phyloP scores from a whole-genome alignment of 2,113 vertebrate genomes.

The Pseudorasbora parva region DNA sequence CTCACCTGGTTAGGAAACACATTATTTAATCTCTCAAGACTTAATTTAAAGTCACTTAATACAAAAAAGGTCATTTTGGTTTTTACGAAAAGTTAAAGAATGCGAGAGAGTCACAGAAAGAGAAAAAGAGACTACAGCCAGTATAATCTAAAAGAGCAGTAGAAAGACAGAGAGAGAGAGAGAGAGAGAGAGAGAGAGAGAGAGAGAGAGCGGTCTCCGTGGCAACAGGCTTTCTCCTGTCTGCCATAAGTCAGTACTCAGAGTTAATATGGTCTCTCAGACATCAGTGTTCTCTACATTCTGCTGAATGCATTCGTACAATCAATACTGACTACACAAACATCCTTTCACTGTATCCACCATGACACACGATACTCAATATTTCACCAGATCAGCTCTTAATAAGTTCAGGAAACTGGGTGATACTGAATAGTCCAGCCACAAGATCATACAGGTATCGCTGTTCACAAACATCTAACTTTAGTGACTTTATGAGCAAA shows the following conservation, averaged over 20 bases:
- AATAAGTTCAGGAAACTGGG: background rate
- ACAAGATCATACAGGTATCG: slow-evolving; percentile 21
- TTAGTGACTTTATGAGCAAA: background rate
- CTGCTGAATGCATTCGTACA: slow-evolving; percentile 25
- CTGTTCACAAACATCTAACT: background rate
- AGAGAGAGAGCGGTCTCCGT: slow-evolving; percentile 69
- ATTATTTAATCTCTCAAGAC: background rate
- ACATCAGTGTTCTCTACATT: slow-evolving; percentile 40
- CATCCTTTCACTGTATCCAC: slow-evolving; percentile 15
- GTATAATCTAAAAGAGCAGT: slow-evolving; percentile 16
- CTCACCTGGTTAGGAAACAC: no score
- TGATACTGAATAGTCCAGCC: background rate
- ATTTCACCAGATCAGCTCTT: background rate
- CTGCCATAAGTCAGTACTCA: slow-evolving; percentile 67
- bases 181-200: slow-evolving; percentile 28
- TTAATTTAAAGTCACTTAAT: background rate
- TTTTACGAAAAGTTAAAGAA: background rate
- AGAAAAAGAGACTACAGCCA: background rate
- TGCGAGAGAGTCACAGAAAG: background rate
- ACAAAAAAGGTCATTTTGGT: background rate
- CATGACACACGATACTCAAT: background rate
- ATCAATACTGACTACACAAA: slow-evolving; percentile 25
- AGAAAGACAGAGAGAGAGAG: slow-evolving; percentile 56
- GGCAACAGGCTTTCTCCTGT: slow-evolving; percentile 72
- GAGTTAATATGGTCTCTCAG: slow-evolving; percentile 62